These are phyloP conservation scores for Medauroidea extradentata DNA, from an alignment of 1,140 invertebrate genomes.

Conservation along the genomic window DNA sequence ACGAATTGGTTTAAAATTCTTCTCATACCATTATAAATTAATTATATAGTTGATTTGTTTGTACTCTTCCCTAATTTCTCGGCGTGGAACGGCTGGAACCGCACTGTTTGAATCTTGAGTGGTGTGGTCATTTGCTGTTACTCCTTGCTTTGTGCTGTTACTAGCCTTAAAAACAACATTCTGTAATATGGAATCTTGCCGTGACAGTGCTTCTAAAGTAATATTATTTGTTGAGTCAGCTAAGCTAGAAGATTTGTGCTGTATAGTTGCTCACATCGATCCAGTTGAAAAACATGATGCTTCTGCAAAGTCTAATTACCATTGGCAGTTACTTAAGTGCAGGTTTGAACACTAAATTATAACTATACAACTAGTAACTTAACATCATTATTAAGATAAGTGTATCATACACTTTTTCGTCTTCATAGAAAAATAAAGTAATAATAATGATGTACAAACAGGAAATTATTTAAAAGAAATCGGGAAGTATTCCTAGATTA, in stretches of 20 bases:
- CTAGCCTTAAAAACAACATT: too few relatives aligned
- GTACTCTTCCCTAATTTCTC: too few relatives aligned
- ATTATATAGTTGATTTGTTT: too few relatives aligned
- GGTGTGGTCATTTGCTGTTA: too few relatives aligned
- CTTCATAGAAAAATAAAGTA: neutral
- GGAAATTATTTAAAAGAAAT: neutral
- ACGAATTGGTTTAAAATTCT: too few relatives aligned
- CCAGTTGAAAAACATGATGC: neutral
- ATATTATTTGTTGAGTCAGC: neutral
- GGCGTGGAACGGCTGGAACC: too few relatives aligned
- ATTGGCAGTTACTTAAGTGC: constrained; percentile 1
- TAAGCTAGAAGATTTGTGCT: neutral
- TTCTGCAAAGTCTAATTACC: neutral
- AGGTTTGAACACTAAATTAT: neutral
- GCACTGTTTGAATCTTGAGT: too few relatives aligned
- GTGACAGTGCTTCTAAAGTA: neutral
- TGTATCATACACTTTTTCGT: neutral
- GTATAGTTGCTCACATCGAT: neutral
- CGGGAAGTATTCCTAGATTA: neutral
- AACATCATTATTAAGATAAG: neutral
- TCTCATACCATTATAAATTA: too few relatives aligned
- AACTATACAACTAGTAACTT: neutral
- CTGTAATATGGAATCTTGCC: neutral
- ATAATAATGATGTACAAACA: neutral
- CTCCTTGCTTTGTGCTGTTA: too few relatives aligned